Conservation (phyloP, 2,113 vertebrate species). For the Macaca mulatta region DNA sequence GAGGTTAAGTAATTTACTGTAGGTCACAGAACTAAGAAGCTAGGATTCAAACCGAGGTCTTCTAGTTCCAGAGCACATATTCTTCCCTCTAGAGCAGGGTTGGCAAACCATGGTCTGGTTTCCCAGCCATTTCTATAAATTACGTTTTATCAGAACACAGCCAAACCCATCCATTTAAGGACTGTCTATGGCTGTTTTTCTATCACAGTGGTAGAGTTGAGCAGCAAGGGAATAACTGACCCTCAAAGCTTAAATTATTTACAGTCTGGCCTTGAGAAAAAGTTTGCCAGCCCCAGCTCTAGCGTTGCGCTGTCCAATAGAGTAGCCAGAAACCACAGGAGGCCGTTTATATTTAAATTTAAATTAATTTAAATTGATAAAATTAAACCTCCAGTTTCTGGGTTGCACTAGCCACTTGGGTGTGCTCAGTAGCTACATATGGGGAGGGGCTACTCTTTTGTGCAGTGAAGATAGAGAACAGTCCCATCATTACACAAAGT, state of each 20-base stretch:
- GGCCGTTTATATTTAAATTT: neutral
- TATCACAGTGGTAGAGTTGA: no score
- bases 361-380: neutral
- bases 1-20: neutral
- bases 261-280: neutral
- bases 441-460: no score
- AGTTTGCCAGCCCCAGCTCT: neutral
- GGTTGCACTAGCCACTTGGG: neutral
- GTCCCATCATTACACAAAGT: no score
- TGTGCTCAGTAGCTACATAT: neutral
- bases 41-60: neutral
- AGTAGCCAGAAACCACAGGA: neutral
- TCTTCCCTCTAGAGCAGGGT: neutral
- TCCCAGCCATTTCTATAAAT: neutral
- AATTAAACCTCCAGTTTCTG: neutral
- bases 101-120: neutral
- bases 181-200: neutral
- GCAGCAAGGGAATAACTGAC: neutral
- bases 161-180: neutral
- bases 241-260: neutral
- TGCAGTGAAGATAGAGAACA: fast-evolving
- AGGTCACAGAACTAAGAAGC: neutral
- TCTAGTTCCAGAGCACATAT: neutral
- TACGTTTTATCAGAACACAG: neutral
- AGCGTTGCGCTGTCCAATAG: neutral